Evolutionary conservation across 2,113 vertebrate species (phyloP).

Genomic region (Polyodon spathula): DNA sequence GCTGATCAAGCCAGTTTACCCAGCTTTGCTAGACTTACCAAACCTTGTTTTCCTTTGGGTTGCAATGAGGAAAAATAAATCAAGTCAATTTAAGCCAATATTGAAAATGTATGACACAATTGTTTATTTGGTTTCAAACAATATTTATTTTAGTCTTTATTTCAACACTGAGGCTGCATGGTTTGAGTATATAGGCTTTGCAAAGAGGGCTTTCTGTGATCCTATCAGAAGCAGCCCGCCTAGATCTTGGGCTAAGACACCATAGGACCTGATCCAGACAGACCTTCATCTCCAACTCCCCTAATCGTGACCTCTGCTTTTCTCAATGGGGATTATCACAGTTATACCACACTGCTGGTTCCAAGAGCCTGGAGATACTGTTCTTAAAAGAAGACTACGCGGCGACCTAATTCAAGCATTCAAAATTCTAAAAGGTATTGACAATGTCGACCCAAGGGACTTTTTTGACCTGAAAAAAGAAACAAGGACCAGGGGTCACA

Average conservation of each 20-base stretch:
- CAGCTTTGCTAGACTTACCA: constrained; percentile 15
- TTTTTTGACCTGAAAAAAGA: too few relatives aligned
- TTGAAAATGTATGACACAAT: constrained; percentile 33
- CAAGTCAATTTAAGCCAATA: constrained; percentile 25
- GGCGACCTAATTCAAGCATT: too few relatives aligned
- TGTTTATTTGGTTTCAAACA: constrained; percentile 34
- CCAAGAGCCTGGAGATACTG: too few relatives aligned
- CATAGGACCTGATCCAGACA: constrained; percentile 18
- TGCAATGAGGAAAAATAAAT: constrained; percentile 28
- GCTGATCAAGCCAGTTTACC: constrained; percentile 16
- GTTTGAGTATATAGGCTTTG: constrained; percentile 14
- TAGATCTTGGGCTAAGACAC: background rate
- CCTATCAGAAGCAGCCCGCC: background rate
- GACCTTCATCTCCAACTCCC: constrained; percentile 5
- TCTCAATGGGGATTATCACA: constrained; percentile 14
- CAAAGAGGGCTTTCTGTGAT: constrained; percentile 5
- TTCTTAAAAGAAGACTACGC: too few relatives aligned
- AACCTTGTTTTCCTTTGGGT: constrained; percentile 30
- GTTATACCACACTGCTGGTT: constrained; percentile 16
- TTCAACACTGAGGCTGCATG: constrained; percentile 21
- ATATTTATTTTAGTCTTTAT: constrained; percentile 36
- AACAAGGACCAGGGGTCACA: too few relatives aligned
- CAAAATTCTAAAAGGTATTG: too few relatives aligned
- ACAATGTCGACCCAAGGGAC: too few relatives aligned
- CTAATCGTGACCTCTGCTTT: constrained; percentile 15